phyloP scores from a whole-genome alignment of 2,888 invertebrate genomes.

The Seira sanloemensis region DNA sequence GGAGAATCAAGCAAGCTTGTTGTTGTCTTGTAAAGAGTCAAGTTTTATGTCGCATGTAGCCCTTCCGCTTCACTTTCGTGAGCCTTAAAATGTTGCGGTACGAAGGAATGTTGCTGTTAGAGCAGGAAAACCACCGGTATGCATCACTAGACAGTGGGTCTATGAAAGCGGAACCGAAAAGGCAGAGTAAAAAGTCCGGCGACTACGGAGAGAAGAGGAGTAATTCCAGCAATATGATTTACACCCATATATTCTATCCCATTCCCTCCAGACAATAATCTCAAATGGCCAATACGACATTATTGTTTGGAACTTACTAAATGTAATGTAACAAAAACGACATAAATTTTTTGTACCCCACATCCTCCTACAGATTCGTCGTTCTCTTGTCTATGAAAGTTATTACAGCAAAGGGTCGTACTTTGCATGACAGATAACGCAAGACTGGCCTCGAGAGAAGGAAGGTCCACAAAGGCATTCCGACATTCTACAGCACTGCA shows the following conservation, averaged over 20 bases:
- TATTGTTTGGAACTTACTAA: constrained; percentile 16
- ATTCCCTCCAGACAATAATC: constrained; percentile 41
- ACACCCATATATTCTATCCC: constrained; percentile 26
- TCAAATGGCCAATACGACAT: constrained; percentile 46
- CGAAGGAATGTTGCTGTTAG: background rate
- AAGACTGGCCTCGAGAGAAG: background rate
- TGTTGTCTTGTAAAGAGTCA: constrained; percentile 4
- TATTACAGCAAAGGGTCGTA: background rate
- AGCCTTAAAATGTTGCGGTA: background rate
- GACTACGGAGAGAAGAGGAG: background rate
- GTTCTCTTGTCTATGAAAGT: background rate
- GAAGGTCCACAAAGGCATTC: too few relatives aligned
- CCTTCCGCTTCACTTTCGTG: background rate
- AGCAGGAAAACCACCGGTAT: constrained; percentile 38
- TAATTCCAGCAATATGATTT: constrained; percentile 48
- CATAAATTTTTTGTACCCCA: background rate
- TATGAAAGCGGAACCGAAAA: constrained; percentile 4
- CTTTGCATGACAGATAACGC: background rate
- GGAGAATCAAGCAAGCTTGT: background rate
- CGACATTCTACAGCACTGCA: too few relatives aligned
- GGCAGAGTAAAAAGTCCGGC: constrained; percentile 21
- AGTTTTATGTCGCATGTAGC: constrained; percentile 4
- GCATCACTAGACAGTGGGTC: constrained; percentile 30
- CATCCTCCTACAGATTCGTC: background rate
- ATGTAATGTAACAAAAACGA: background rate